Evolutionary conservation across 1,140 invertebrate genomes (phyloP).

Genomic region (Heliconius hermathena): DNA sequence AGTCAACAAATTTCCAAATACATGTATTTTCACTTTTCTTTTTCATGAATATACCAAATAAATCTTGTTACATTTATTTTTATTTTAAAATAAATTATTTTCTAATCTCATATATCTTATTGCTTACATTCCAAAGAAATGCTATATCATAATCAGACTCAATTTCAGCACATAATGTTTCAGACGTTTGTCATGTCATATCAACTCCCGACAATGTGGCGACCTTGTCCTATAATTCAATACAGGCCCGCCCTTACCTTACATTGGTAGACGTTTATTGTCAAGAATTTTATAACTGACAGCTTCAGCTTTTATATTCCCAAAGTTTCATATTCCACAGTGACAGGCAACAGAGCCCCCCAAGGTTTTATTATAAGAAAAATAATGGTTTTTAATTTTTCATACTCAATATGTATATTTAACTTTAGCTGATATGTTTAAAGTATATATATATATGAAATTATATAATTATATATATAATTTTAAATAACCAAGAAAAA

Average conservation of each 20-base stretch:
- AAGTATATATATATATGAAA: too few species aligned
- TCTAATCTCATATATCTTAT: not conserved
- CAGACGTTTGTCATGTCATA: slow-evolving; percentile 15
- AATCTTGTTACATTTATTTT: too few species aligned
- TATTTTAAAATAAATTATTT: too few species aligned
- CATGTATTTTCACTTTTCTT: too few species aligned
- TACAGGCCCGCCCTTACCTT: slow-evolving; percentile 27
- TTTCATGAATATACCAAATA: too few species aligned
- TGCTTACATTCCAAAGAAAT: not conserved
- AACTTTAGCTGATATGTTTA: too few species aligned
- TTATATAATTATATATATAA: too few species aligned
- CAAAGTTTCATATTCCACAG: slow-evolving; percentile 1
- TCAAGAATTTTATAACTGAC: slow-evolving; percentile 37
- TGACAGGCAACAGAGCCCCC: not conserved
- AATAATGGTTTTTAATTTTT: not conserved
- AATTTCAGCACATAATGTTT: slow-evolving; percentile 20
- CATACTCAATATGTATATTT: not conserved
- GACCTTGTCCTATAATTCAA: slow-evolving; percentile 35
- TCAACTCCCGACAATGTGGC: slow-evolving; percentile 23
- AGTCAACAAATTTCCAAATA: too few species aligned
- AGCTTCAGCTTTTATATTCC: slow-evolving; percentile 24
- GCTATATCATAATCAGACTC: slow-evolving; percentile 4
- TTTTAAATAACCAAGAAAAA: too few species aligned
- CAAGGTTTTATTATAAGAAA: not conserved
- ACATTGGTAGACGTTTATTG: slow-evolving; percentile 27